phyloP scores from a whole-genome alignment of 2,797 vertebrate species.

The Hydrophis major region DNA sequence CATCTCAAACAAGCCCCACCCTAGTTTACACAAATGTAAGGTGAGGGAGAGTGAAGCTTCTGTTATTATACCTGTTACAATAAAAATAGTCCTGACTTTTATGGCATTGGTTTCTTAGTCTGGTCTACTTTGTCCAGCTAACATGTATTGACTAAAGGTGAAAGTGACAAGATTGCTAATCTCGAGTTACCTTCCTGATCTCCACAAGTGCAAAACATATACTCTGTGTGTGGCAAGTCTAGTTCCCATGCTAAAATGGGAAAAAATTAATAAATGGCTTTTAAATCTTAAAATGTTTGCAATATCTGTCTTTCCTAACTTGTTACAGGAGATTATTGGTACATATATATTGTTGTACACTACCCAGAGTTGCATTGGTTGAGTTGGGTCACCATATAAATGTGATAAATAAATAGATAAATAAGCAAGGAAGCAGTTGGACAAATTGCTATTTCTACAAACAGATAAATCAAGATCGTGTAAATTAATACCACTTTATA shows the following conservation, averaged over 20 bases:
- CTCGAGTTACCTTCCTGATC: neutral
- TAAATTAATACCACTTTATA: neutral
- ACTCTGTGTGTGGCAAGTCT: neutral
- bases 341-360: neutral
- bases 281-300: neutral
- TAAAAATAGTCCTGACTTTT: neutral
- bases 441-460: neutral
- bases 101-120: neutral
- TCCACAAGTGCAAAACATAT: neutral
- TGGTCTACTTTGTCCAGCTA: neutral
- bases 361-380: neutral
- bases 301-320: neutral
- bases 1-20: neutral
- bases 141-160: neutral
- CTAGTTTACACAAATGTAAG: neutral
- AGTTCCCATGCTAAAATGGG: neutral
- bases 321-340: neutral
- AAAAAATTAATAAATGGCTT: neutral
- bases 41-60: neutral
- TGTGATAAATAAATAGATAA: neutral
- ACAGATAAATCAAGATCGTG: neutral
- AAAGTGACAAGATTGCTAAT: neutral
- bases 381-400: neutral
- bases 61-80: neutral
- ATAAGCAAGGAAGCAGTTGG: neutral